These are phyloP conservation scores for Pterocles orientalis DNA, from an alignment of 2,113 vertebrate genomes.

Conservation along the genomic window DNA sequence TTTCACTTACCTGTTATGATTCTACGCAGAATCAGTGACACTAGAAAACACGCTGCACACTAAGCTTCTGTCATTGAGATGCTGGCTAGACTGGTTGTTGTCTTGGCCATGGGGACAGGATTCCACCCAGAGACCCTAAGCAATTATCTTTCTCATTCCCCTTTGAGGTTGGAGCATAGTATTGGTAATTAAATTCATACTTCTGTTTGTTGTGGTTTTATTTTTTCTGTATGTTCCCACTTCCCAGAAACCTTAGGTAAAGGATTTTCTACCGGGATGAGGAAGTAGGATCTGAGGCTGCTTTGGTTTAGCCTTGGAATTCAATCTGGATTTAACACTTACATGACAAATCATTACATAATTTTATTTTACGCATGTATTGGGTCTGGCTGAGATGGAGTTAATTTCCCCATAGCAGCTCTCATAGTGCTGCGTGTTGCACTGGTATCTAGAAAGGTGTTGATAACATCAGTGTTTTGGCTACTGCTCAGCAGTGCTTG, in stretches of 20 bases:
- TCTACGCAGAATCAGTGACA: slow-evolving; percentile 52
- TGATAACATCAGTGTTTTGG: too few species aligned
- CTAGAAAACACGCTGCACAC: not conserved
- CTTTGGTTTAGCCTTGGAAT: not conserved
- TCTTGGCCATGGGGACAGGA: slow-evolving; percentile 53
- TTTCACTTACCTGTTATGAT: slow-evolving; percentile 60
- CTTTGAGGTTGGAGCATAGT: slow-evolving; percentile 26
- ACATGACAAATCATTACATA: not conserved
- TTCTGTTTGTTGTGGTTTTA: slow-evolving; percentile 47
- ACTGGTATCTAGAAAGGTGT: too few species aligned
- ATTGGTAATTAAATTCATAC: slow-evolving; percentile 68
- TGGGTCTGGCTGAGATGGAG: too few species aligned
- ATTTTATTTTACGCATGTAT: not conserved
- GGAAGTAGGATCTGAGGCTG: not conserved
- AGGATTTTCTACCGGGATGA: not conserved
- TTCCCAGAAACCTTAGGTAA: slow-evolving; percentile 46
- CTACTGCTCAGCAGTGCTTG: too few species aligned
- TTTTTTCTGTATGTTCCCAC: slow-evolving; percentile 11
- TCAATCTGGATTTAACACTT: slow-evolving; percentile 5
- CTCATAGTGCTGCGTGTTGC: too few species aligned
- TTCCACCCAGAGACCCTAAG: slow-evolving; percentile 65
- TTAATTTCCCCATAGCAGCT: too few species aligned
- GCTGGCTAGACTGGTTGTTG: slow-evolving; percentile 68
- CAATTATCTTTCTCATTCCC: slow-evolving; percentile 63
- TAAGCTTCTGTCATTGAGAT: slow-evolving; percentile 59